Conservation (phyloP, 2,113 vertebrate species). For the Nesogale talazaci region DNA sequence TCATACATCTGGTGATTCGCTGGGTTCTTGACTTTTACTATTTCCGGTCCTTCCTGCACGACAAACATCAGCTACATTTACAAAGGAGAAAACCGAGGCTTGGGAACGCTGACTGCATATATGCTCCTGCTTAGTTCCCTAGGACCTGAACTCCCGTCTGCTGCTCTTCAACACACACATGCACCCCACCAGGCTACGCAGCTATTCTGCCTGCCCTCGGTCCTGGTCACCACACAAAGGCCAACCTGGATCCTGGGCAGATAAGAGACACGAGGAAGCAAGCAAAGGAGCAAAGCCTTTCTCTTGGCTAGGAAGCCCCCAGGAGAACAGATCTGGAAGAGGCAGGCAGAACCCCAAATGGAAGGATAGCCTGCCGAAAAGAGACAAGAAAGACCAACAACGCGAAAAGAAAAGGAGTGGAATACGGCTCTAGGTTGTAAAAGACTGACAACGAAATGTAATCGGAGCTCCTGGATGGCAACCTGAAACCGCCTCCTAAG, state of each 20-base stretch:
- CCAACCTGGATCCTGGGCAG: neutral
- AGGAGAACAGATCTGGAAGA: neutral
- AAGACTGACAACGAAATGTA: neutral
- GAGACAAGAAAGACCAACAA: too few relatives aligned
- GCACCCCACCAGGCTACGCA: neutral
- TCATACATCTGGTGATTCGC: neutral
- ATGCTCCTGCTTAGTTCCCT: neutral
- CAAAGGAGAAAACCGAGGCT: neutral
- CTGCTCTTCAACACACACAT: neutral
- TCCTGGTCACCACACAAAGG: neutral
- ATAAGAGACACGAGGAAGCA: neutral
- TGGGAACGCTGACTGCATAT: neutral
- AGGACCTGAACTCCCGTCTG: neutral
- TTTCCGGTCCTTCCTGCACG: neutral
- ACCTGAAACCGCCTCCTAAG: neutral
- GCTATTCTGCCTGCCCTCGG: neutral
- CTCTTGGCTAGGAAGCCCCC: neutral
- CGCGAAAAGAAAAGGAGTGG: neutral
- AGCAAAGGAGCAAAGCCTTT: conserved; percentile 7
- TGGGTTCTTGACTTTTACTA: neutral
- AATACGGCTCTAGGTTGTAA: conserved; percentile 26
- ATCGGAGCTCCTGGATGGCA: neutral
- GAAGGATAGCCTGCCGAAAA: neutral
- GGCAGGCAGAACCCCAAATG: neutral
- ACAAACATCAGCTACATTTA: neutral